Evolutionary conservation across 2,113 vertebrate species (phyloP).

Genomic region (Podarcis muralis): DNA sequence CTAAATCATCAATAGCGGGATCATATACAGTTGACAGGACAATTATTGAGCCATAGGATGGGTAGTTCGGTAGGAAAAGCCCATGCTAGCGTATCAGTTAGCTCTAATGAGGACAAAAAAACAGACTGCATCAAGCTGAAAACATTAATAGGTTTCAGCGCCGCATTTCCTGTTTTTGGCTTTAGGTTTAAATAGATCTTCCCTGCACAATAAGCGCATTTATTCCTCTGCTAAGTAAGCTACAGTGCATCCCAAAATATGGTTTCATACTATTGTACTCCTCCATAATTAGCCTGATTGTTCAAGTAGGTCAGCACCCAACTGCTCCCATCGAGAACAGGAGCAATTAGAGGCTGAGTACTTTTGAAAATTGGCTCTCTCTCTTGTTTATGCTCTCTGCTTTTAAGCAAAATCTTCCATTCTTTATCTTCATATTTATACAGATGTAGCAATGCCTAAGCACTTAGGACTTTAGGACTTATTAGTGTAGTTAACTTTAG

Average conservation of each 20-base stretch:
- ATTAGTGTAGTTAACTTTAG: not conserved
- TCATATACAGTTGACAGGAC: not conserved
- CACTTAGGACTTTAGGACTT: not conserved
- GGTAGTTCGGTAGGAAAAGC: not conserved
- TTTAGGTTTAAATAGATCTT: slow-evolving; percentile 5
- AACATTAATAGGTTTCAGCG: not conserved
- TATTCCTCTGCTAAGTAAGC: not conserved
- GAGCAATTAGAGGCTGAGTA: slow-evolving; percentile 1
- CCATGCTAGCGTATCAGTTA: not conserved
- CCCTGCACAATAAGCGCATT: not conserved
- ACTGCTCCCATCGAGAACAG: slow-evolving; percentile 7
- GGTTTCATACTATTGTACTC: not conserved
- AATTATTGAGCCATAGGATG: not conserved
- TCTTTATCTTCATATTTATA: not conserved
- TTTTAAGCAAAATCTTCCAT: not conserved
- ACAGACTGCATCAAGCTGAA: not conserved
- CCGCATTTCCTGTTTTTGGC: slow-evolving; percentile 22
- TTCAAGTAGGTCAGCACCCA: slow-evolving; percentile 28
- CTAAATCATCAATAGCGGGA: slow-evolving; percentile 18
- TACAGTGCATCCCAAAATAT: not conserved
- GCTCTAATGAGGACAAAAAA: not conserved
- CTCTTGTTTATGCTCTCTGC: not conserved
- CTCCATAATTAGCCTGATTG: slow-evolving; percentile 20
- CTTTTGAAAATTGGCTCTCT: not conserved
- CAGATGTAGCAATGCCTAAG: not conserved